Base-by-base conservation (phyloP, 2,888 invertebrate species). In the Thymelicus sylvestris region DNA sequence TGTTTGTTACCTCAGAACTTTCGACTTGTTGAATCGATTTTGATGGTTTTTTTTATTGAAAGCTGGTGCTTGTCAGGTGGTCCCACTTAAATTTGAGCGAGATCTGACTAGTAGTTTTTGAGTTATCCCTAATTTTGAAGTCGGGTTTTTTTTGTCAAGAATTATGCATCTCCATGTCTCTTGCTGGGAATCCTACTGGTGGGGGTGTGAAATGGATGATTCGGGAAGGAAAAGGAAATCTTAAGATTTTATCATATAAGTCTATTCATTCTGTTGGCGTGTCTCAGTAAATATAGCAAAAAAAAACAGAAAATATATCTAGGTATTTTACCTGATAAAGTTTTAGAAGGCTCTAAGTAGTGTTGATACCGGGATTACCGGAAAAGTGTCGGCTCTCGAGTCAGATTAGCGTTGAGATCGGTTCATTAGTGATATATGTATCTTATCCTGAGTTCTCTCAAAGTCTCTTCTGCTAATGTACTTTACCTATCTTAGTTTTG, bases 381-480 rank as follows among this genome's bases (percentile, higher is more conserved):
- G 91, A 91, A 91, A 92, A 91, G 87, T 88, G 87, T 79, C 81
- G 80, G 80, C 83, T 83, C 84, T 81, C 81, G 75, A 80, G 81
- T 84, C 78, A 87, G 92, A 90, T 92, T 90, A 91, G 79, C 82
- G 80, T 76, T 72, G 83, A 86, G 85, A 89, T 87, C 86, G 83
- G 86, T 83, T 87, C 90, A 90, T 91, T 91, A 91, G 87, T 88
- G 86, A 92, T 90, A 90, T 86, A 92, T 90, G 90, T 86, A 90
- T 89, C 88, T 89, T 89, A 90, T 90, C 89, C 57, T 39, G 52
- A 52, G 55, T 55, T 55, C 24, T 12, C 7, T 10, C 3, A 24
- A 24, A 24, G 8, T 12, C 55, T 55, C 55, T 55, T 55, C 15
- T 8, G 24, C 55, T 55, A 31, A 55, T 31, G 24, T 55, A 55